Evolutionary conservation across 1,140 invertebrate species (phyloP), one percentile per base, ranked within the genome.

Genomic region (Leucophenga varia): DNA sequence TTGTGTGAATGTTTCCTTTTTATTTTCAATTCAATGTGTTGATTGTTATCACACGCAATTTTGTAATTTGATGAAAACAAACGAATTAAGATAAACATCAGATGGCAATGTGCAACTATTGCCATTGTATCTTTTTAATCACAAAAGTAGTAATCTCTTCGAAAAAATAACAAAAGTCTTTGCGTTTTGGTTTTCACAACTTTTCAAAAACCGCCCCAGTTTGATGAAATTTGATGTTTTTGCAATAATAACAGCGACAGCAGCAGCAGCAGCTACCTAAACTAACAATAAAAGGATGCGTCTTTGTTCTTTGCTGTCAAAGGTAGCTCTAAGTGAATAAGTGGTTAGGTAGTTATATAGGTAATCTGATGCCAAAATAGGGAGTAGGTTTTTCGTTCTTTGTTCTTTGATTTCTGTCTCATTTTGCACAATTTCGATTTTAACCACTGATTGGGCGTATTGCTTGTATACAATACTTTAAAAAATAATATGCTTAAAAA

Each of bases 11-110:
- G n/a, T n/a, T n/a, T n/a, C n/a, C n/a, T n/a, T n/a, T n/a, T n/a
- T n/a, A n/a, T n/a, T n/a, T n/a, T n/a, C n/a, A n/a, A n/a, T n/a
- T n/a, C n/a, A n/a, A n/a, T n/a, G n/a, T 42, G 30, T 22, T 43
- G 64, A 69, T 69, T 69, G 61, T 69, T 69, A 69, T 69, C 64
- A 54, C 64, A 64, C 61, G 64, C 60, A 69, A 69, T 69, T 68
- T 68, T 69, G 64, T 69, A 69, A 69, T 69, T 65, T 69, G 64
- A 69, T 69, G 64, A 69, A 69, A 64, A 69, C 64, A 69, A 69
- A 69, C 61, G 64, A 69, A 64, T 69, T 69, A 69, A 64, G 61
- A 68, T 68, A 68, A 55, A 52, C 54, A 68, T 65, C 63, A 46
- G 47, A 30, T 40, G 16, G 48, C 16, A 13, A 61, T 52, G 61